These are phyloP conservation scores for Acanthosepion lycidas DNA, from an alignment of 2,888 invertebrate genomes.

Conservation along the genomic window DNA sequence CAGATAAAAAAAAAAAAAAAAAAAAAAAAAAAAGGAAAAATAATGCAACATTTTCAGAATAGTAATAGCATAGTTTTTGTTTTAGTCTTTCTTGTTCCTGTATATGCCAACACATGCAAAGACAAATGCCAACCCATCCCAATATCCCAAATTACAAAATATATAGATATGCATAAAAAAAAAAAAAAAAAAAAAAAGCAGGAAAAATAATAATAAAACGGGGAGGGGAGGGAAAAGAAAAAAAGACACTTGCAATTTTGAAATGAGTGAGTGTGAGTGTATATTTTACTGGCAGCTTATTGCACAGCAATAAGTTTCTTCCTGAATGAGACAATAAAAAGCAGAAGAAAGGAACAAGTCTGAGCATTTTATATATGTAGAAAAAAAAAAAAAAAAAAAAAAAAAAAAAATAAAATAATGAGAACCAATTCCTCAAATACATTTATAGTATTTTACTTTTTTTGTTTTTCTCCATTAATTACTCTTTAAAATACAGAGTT, in stretches of 20 bases:
- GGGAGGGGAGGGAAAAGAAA: background rate
- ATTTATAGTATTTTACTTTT: background rate
- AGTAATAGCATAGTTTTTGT: background rate
- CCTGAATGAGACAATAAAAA: conserved; percentile 33
- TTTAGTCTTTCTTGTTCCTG: conserved; percentile 10
- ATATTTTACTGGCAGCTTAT: background rate
- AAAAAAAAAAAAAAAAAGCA: background rate
- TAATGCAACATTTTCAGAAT: background rate
- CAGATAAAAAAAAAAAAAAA: background rate
- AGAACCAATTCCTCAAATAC: background rate
- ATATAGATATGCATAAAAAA: background rate
- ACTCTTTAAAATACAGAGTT: background rate
- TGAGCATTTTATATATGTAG: background rate
- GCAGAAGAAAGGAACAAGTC: background rate
- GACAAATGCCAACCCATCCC: conserved; percentile 17
- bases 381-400: background rate
- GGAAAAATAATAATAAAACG: no score
- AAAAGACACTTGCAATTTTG: background rate
- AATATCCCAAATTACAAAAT: conserved; percentile 16
- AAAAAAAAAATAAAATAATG: background rate
- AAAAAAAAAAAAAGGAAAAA: no score
- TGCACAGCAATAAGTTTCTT: background rate
- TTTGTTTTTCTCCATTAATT: background rate
- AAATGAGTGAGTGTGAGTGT: background rate
- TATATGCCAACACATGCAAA: conserved; percentile 33